A percentile compares a stretch with the other conserved stretches of the same genome.
phyloP scores from a whole-genome alignment of 2,113 vertebrate genomes.

The Mastomys coucha region DNA sequence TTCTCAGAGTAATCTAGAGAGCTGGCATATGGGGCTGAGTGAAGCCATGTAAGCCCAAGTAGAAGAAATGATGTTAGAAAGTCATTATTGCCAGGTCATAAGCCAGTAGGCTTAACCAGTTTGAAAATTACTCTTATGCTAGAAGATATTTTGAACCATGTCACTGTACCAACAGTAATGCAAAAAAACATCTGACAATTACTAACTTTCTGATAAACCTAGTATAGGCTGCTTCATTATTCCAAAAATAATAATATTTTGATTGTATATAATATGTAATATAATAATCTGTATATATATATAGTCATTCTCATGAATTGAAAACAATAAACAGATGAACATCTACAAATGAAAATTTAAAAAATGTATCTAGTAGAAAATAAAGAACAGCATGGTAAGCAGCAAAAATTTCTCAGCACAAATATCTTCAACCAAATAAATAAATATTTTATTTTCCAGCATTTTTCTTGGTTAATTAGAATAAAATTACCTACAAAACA shows the following conservation, averaged over 20 bases:
- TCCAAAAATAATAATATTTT: not conserved
- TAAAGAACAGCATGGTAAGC: not conserved
- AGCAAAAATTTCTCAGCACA: not conserved
- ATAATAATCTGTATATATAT: not conserved
- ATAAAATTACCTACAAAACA: not conserved
- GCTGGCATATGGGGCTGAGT: conserved; percentile 61
- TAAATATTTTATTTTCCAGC: not conserved
- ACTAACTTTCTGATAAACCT: conserved; percentile 18
- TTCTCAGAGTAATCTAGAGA: conserved; percentile 81
- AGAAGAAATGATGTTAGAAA: conserved; percentile 64
- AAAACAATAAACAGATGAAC: not conserved
- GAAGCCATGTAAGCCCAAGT: conserved; percentile 62
- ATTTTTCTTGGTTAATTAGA: not conserved
- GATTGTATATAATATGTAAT: not conserved
- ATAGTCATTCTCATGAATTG: not conserved
- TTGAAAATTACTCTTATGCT: conserved; percentile 8
- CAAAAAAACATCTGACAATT: not conserved
- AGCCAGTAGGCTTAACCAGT: not conserved
- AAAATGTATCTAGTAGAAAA: not conserved
- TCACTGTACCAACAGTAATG: not conserved
- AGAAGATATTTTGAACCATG: not conserved
- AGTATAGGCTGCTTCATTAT: not conserved
- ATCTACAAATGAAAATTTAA: not conserved
- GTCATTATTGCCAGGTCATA: not conserved
- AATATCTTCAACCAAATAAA: not conserved